phyloP scores from a whole-genome alignment of 1,140 invertebrate genomes.

The Heliconius melpomene region DNA sequence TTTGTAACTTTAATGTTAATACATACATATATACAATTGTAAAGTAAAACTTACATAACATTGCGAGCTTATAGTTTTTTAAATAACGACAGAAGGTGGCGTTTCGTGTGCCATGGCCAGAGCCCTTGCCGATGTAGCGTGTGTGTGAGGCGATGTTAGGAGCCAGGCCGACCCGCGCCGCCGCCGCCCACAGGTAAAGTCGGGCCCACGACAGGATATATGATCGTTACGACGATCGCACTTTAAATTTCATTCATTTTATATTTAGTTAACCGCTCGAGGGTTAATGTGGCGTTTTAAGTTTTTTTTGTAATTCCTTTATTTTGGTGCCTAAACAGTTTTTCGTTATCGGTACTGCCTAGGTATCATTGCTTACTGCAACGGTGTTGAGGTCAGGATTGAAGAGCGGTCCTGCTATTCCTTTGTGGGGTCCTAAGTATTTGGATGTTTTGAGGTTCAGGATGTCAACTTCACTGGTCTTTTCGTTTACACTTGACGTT shows the following conservation, averaged over 20 bases:
- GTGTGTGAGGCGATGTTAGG: constrained; percentile 77
- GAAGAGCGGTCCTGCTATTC: background rate
- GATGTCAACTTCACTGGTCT: background rate
- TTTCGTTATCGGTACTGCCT: constrained; percentile 62
- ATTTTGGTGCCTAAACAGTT: constrained; percentile 54
- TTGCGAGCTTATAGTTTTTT: constrained; percentile 77
- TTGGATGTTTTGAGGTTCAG: constrained; percentile 2
- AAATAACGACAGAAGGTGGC: constrained; percentile 80
- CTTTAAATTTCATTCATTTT: constrained; percentile 68
- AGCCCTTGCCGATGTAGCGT: constrained; percentile 74
- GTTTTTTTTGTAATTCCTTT: constrained; percentile 42
- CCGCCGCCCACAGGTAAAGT: constrained; percentile 38
- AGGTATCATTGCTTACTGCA: constrained; percentile 62
- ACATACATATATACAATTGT: constrained; percentile 46
- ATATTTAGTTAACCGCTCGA: constrained; percentile 44
- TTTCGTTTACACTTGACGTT: background rate
- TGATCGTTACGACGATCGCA: constrained; percentile 73
- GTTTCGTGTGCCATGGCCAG: constrained; percentile 63
- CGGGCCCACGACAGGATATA: constrained; percentile 56
- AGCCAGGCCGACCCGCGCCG: constrained; percentile 40
- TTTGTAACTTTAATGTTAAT: constrained; percentile 18
- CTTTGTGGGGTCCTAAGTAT: background rate
- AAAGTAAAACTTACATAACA: constrained; percentile 48
- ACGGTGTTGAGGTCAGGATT: background rate
- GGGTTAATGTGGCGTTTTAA: constrained; percentile 49